These are phyloP conservation scores for Macquaria ambigua DNA, from an alignment of 2,113 vertebrate species.

Conservation along the genomic window DNA sequence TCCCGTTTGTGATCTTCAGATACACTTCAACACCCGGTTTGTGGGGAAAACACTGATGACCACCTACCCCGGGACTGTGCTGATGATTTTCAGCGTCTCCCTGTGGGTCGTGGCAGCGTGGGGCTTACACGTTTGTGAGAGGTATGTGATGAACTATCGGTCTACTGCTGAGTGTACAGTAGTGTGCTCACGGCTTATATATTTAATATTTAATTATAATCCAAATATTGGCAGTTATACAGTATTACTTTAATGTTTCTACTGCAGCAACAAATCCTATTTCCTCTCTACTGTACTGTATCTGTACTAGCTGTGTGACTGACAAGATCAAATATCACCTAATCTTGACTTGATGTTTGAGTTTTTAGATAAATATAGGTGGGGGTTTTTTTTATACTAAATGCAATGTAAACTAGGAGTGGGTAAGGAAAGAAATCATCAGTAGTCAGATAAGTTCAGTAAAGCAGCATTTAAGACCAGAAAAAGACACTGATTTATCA, in stretches of 20 bases:
- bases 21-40: slow-evolving; percentile 93
- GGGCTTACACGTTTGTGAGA: slow-evolving; percentile 95
- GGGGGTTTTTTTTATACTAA: background rate
- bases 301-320: background rate
- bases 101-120: slow-evolving; percentile 96
- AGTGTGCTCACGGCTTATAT: background rate
- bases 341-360: background rate
- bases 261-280: slow-evolving; percentile 4
- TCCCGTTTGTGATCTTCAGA: slow-evolving; percentile 63
- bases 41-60: slow-evolving; percentile 98
- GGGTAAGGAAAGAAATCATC: background rate
- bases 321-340: background rate
- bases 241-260: slow-evolving; percentile 7
- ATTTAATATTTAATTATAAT: slow-evolving; percentile 5
- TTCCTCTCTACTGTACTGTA: background rate
- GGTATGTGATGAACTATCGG: slow-evolving; percentile 75
- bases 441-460: background rate
- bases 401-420: background rate
- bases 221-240: background rate
- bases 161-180: background rate
- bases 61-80: slow-evolving; percentile 93
- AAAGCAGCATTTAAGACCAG: background rate
- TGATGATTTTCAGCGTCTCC: slow-evolving; percentile 96
- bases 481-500: background rate
- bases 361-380: background rate